Percentiles rank a stretch among this genome's conserved stretches.
Evolutionary conservation across 1,140 invertebrate species (phyloP).

Genomic region (Drosophila yakuba): DNA sequence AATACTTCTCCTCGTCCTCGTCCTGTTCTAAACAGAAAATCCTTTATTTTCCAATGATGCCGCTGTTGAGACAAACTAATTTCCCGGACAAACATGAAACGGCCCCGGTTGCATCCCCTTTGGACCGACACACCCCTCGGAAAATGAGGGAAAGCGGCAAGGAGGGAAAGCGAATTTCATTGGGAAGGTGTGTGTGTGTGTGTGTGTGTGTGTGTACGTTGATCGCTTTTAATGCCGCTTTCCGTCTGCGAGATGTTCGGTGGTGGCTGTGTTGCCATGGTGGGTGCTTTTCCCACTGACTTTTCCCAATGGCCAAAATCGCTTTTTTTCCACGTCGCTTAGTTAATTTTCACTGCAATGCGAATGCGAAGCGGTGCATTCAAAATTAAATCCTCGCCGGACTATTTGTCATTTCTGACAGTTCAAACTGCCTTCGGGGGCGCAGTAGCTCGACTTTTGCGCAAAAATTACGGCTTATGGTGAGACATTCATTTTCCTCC

Average conservation of each 20-base stretch:
- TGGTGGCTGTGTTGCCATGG: slow-evolving; percentile 55
- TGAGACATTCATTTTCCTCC: slow-evolving; percentile 43
- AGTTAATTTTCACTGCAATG: slow-evolving; percentile 73
- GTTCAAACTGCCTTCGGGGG: slow-evolving; percentile 56
- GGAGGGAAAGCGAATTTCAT: slow-evolving; percentile 1
- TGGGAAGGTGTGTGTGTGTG: slow-evolving; percentile 27
- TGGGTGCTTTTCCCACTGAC: slow-evolving; percentile 38
- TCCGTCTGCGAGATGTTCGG: slow-evolving; percentile 60
- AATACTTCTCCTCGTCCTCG: slow-evolving; percentile 17
- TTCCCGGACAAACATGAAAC: slow-evolving; percentile 70
- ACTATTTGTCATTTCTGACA: slow-evolving; percentile 81
- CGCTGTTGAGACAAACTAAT: slow-evolving; percentile 57
- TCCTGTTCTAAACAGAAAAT: slow-evolving; percentile 24
- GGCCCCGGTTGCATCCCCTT: slow-evolving; percentile 54
- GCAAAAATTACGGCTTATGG: slow-evolving; percentile 68
- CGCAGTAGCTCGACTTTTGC: slow-evolving; percentile 19
- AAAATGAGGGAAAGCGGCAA: neutral
- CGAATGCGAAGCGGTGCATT: slow-evolving; percentile 58
- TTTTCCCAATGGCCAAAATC: slow-evolving; percentile 17
- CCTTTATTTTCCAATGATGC: slow-evolving; percentile 46
- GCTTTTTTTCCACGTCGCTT: slow-evolving; percentile 52
- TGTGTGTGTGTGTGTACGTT: slow-evolving; percentile 33
- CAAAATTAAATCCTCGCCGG: slow-evolving; percentile 74
- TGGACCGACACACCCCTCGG: slow-evolving; percentile 19
- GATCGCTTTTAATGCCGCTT: slow-evolving; percentile 58